phyloP scores from a whole-genome alignment of 2,113 vertebrate species.

The Chamaea fasciata region DNA sequence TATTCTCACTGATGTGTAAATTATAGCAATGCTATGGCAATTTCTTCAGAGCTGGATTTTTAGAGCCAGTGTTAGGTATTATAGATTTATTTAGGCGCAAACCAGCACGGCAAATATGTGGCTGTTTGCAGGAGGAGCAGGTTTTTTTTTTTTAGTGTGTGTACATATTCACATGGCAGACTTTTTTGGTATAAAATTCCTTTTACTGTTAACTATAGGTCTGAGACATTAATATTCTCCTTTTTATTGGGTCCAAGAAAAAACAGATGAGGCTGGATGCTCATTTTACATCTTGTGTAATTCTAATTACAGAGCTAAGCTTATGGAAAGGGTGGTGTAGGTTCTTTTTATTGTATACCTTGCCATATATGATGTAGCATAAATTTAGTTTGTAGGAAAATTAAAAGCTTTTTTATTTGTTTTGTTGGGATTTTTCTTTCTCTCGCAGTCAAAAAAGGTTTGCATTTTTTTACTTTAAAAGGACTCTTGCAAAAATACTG shows the following conservation, averaged over 20 bases:
- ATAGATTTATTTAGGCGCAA: not conserved
- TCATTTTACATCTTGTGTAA: not conserved
- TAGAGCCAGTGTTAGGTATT: not conserved
- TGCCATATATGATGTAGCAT: not conserved
- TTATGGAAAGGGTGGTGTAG: not conserved
- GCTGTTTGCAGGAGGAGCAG: not conserved
- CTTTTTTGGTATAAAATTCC: not conserved
- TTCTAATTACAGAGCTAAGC: not conserved
- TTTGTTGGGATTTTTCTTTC: not conserved
- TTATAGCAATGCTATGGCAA: not conserved
- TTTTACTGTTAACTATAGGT: not conserved
- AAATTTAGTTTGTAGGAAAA: not conserved
- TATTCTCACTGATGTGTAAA: not conserved
- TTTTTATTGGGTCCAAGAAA: not conserved
- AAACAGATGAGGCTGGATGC: not conserved
- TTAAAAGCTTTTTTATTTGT: not conserved
- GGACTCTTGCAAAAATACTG: not conserved
- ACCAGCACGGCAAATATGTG: not conserved
- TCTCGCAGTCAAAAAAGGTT: not conserved
- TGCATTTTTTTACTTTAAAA: not conserved
- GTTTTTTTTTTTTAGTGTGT: not conserved
- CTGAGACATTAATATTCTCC: not conserved
- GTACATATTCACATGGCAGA: rapidly evolving
- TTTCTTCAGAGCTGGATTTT: not conserved
- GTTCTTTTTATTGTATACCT: not conserved